These are phyloP conservation scores for Schlechtendalia chinensis DNA, from an alignment of 1,140 invertebrate species.

Conservation along the genomic window DNA sequence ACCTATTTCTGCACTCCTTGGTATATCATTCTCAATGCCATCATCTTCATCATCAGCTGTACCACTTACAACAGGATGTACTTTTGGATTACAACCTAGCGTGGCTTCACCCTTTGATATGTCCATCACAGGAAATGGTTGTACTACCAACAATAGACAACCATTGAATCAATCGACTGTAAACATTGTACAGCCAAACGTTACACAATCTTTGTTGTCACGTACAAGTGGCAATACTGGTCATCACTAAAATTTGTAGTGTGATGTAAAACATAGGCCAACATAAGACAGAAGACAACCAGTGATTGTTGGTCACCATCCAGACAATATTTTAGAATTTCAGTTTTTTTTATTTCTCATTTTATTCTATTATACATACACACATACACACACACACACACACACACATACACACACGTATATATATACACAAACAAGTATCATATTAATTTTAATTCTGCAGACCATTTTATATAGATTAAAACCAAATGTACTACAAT, in stretches of 20 bases:
- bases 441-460: slow-evolving; percentile 6
- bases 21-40: slow-evolving; percentile 9
- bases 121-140: not conserved
- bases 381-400: not conserved
- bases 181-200: not conserved
- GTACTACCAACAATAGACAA: not conserved
- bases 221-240: not conserved
- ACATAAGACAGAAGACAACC: not conserved
- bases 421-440: not conserved
- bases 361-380: slow-evolving; percentile 8
- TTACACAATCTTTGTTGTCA: not conserved
- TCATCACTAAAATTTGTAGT: not conserved
- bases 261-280: not conserved
- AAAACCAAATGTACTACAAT: slow-evolving; percentile 13
- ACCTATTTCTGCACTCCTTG: slow-evolving; percentile 10
- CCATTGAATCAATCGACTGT: not conserved
- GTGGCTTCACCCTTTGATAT: not conserved
- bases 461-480: not conserved
- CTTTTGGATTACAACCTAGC: no score
- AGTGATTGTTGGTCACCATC: not conserved
- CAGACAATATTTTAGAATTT: slow-evolving; percentile 11
- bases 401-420: not conserved
- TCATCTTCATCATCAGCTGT: not conserved
- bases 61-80: not conserved
- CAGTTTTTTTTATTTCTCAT: slow-evolving; percentile 25